These are phyloP conservation scores for Diplazon laetatorius DNA, from an alignment of 2,888 invertebrate species.

Conservation along the genomic window DNA sequence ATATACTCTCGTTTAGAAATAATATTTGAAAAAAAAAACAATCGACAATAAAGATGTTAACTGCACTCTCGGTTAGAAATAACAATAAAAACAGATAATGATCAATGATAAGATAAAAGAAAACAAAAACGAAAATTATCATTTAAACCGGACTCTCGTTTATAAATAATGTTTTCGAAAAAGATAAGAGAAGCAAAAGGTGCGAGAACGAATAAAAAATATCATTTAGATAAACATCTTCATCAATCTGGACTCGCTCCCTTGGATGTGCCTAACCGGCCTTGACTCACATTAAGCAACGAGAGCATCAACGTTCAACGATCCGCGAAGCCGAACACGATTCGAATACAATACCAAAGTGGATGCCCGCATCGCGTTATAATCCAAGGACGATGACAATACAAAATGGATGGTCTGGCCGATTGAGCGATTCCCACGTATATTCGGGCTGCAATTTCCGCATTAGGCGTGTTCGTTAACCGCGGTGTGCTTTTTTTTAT, in stretches of 20 bases:
- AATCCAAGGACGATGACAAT: conserved; percentile 45
- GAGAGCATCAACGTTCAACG: conserved; percentile 50
- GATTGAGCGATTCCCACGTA: conserved; percentile 58
- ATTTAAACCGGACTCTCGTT: no score
- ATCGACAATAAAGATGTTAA: no score
- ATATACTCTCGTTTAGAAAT: no score
- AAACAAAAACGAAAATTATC: no score
- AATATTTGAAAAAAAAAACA: no score
- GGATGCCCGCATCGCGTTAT: neutral
- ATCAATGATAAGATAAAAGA: no score
- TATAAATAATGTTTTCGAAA: no score
- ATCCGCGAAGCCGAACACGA: conserved; percentile 39
- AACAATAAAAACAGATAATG: no score
- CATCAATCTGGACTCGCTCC: neutral
- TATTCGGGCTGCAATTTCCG: conserved; percentile 58
- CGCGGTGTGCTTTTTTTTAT: conserved; percentile 22
- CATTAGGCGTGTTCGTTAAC: conserved; percentile 47
- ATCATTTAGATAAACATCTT: neutral
- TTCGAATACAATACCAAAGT: conserved; percentile 13
- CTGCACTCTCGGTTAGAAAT: no score
- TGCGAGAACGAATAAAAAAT: no score
- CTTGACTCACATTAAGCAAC: conserved; percentile 52
- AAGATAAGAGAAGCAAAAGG: no score
- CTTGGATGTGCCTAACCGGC: conserved; percentile 5
- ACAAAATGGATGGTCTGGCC: neutral